Base-by-base conservation (phyloP, 2,888 invertebrate species). In the Blera fallax region DNA sequence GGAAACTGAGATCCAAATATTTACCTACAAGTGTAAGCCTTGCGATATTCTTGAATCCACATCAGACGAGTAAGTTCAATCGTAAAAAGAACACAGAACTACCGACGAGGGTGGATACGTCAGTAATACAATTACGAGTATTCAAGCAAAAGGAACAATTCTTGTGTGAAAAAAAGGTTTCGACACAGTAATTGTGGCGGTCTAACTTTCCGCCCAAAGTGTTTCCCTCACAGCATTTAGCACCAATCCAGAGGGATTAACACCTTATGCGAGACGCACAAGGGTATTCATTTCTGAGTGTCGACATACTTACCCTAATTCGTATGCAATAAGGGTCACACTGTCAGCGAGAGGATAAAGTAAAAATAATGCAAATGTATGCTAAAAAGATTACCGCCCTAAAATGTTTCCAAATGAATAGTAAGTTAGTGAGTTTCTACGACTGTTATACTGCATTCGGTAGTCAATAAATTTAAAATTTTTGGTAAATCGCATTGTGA, bases 291-390 rank as follows among this genome's bases (percentile, higher is more conserved):
- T 48, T 64, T 64, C 45, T 50, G 29, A 52, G 32, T 14, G 24
- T 34, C 65, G 72, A 32, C 62, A 24, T 10, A 18, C 58, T 32
- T 56, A 77, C 65, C 70, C 80, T 76, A 64, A 80, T 85, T 52
- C 45, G 37, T 58, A 76, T 76, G 69, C 58, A 29, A 21, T 70
- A 65, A 54, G 79, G 70, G 80, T 80, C 70, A 56, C 45, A 2
- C 48, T 8, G 16, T 32, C 58, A 60, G 21, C 50, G 60, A 69
- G 62, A 45, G 74, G 62, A 45, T 72, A 45, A 40, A 65, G 27
- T 27, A 72, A 52, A 85, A 85, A 70, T 72, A 85, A 85, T 80
- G 84, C 76, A 85, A 85, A 85, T 85, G 60, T 85, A 85, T 85
- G 84, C 76, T 76, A 72, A 85, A 76, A 50, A 76, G 84, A 85